These are phyloP conservation scores for Rhyacophila brunnea DNA, from an alignment of 1,140 invertebrate species.

Conservation along the genomic window DNA sequence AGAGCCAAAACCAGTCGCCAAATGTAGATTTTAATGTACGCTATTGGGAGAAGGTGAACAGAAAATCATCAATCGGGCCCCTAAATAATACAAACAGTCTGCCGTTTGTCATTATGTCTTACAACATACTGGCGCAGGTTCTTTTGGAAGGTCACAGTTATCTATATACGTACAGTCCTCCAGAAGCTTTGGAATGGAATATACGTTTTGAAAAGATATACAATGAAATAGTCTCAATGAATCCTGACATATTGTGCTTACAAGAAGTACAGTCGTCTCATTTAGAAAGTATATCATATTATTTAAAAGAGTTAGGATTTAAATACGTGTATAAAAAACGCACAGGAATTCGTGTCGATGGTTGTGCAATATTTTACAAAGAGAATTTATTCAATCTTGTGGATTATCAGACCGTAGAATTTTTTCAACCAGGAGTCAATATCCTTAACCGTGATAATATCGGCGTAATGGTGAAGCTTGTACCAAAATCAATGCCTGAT, in stretches of 20 bases:
- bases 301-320: constrained; percentile 58
- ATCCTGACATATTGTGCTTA: constrained; percentile 81
- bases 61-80: neutral
- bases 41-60: constrained; percentile 12
- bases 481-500: constrained; percentile 48
- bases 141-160: constrained; percentile 72
- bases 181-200: constrained; percentile 67
- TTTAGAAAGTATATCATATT: constrained; percentile 60
- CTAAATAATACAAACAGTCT: constrained; percentile 27
- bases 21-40: neutral
- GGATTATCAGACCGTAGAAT: constrained; percentile 61
- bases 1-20: neutral
- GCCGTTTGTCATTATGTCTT: constrained; percentile 63
- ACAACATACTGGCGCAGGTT: constrained; percentile 87
- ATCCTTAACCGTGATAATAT: constrained; percentile 86
- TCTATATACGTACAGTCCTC: constrained; percentile 68
- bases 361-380: constrained; percentile 83
- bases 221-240: constrained; percentile 66
- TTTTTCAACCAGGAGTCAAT: constrained; percentile 51
- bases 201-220: constrained; percentile 65
- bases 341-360: constrained; percentile 71
- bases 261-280: constrained; percentile 87
- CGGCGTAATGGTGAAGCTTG: constrained; percentile 75
- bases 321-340: constrained; percentile 70
- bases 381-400: constrained; percentile 60